Evolutionary conservation across 92 coral and sea anemone genomes (phyloP), one percentile per base, ranked within the genome.

Genomic region (Blastomussa wellsi): DNA sequence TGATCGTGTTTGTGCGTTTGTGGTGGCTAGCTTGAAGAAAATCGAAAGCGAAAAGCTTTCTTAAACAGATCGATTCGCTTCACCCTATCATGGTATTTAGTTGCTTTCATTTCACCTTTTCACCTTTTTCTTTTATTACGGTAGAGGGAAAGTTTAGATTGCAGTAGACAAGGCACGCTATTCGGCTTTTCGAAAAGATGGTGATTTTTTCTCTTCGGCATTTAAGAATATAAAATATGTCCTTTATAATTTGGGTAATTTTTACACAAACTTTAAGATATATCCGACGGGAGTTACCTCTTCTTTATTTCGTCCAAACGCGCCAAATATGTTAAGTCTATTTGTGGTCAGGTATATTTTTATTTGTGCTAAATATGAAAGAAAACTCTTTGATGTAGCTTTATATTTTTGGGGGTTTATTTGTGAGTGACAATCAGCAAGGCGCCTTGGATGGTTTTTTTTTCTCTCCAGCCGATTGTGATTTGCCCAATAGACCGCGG

Each of bases 1-100:
- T 72, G 28, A 15, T 57, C 64, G 64, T 57, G 64, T 57, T 57
- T 39, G 72, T 4, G n/a, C n/a, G n/a, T n/a, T n/a, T n/a, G 76
- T 33, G 32, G 47, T 41, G 67, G 16, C 5, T 72, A 28, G 77
- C 28, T 20, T 24, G 29, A 12, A n/a, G 1, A 35, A n/a, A 39
- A 36, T 41, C 15, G 12, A 52, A 77, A 77, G 66, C 68, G 38
- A 19, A 32, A 75, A 42, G 79, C 17, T 24, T 4, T 11, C 0
- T n/a, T 15, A 13, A 49, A 32, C 48, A 35, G 37, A 22, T 38
- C 49, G 52, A 20, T 53, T 35, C 48, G 4, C 81, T 53, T 22
- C 17, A 53, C 31, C 36, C 33, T 33, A 77, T 24, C 31, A 77
- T 51, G 81, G 81, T 77, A 77, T 53, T 77, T 53, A 3, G 28